These are phyloP conservation scores for Melanotaenia trifasciata DNA, from an alignment of 2,797 vertebrate species.

Conservation along the genomic window DNA sequence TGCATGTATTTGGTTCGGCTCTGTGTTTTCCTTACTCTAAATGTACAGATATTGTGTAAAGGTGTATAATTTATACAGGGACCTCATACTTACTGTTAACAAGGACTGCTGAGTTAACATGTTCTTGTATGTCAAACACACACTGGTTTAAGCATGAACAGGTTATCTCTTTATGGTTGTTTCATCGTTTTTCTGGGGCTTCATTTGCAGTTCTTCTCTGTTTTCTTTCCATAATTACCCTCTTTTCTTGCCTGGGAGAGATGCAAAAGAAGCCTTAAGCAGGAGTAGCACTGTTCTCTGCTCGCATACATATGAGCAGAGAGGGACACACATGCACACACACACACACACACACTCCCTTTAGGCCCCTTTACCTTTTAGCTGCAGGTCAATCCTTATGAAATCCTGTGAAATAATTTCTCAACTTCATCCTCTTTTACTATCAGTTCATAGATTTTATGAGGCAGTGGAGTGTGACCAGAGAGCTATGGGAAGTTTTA, in stretches of 20 bases:
- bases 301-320: neutral
- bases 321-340: neutral
- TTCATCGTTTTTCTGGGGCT: constrained; percentile 36
- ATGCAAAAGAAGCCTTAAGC: constrained; percentile 58
- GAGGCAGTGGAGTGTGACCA: constrained; percentile 36
- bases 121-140: neutral
- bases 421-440: constrained; percentile 51
- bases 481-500: constrained; percentile 35
- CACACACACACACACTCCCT: constrained; percentile 33
- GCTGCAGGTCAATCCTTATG: constrained; percentile 75
- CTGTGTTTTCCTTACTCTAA: neutral
- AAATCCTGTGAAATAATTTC: constrained; percentile 76
- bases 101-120: neutral
- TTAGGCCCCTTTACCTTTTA: constrained; percentile 54
- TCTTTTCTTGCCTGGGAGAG: constrained; percentile 47
- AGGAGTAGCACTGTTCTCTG: constrained; percentile 36
- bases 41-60: constrained; percentile 1
- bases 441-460: constrained; percentile 41
- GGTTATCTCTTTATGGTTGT: constrained; percentile 31
- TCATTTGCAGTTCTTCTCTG: constrained; percentile 14
- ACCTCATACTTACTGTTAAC: neutral
- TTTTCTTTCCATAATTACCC: constrained; percentile 10
- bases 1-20: neutral
- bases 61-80: neutral
- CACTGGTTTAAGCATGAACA: constrained; percentile 10